Percentiles rank a stretch among this genome's conserved stretches.
These are phyloP conservation scores for Jaculus jaculus DNA, from an alignment of 2,113 vertebrate species.

Conservation along the genomic window DNA sequence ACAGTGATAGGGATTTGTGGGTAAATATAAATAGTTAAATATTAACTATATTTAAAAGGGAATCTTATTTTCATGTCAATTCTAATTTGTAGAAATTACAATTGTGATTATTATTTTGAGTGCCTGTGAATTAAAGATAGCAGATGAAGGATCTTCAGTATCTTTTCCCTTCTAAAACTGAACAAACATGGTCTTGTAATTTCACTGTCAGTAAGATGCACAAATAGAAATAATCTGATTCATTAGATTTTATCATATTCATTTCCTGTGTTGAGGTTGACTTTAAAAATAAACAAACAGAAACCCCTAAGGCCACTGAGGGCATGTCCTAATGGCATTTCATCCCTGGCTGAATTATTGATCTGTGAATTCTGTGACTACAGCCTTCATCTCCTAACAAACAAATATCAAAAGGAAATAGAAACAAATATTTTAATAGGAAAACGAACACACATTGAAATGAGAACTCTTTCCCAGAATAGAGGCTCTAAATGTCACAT, in stretches of 20 bases:
- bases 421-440: background rate
- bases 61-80: slow-evolving; percentile 8
- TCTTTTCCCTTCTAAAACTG: background rate
- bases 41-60: background rate
- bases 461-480: background rate
- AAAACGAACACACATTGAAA: background rate
- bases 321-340: background rate
- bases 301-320: background rate
- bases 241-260: slow-evolving; percentile 62
- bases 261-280: slow-evolving; percentile 7
- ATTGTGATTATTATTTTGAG: background rate
- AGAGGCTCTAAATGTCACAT: slow-evolving; percentile 34
- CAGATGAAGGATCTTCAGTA: background rate
- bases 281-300: background rate
- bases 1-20: background rate
- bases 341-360: background rate
- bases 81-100: slow-evolving; percentile 24
- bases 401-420: background rate
- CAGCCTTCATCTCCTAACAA: background rate
- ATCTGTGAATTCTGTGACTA: background rate
- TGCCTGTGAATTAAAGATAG: background rate
- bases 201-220: background rate
- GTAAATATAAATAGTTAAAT: background rate
- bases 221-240: background rate
- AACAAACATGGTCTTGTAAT: background rate